Evolutionary conservation across 2,797 vertebrate species (phyloP).

Genomic region (Pogoniulus pusillus): DNA sequence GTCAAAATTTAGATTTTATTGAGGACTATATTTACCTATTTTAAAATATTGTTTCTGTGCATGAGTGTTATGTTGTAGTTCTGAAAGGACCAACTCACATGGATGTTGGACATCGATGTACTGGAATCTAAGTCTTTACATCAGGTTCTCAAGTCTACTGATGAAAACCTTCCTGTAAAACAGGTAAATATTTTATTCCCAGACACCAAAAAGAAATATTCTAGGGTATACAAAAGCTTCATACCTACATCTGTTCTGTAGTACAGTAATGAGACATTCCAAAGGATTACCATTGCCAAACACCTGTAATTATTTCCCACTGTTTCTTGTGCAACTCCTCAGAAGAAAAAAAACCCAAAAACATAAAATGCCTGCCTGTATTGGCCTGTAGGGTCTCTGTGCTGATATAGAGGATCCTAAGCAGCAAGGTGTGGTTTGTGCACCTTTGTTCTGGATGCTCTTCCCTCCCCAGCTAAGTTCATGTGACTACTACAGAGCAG

Average conservation of each 20-base stretch:
- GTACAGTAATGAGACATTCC: background rate
- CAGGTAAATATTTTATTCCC: background rate
- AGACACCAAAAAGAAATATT: background rate
- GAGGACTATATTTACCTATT: background rate
- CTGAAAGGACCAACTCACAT: background rate
- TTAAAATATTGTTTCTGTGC: background rate
- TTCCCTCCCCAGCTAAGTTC: background rate
- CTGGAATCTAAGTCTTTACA: background rate
- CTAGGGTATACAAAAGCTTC: background rate
- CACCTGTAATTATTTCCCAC: background rate
- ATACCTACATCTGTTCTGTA: background rate
- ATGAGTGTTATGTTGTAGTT: background rate
- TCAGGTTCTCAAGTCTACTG: background rate
- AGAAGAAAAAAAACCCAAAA: background rate
- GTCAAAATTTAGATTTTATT: background rate
- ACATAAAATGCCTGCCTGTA: background rate
- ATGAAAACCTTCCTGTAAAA: background rate
- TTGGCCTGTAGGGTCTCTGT: background rate
- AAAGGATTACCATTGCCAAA: background rate
- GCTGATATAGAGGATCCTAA: background rate
- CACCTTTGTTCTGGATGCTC: accelerated
- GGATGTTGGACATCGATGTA: background rate
- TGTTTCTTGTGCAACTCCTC: background rate
- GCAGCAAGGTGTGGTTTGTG: background rate
- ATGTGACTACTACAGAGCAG: background rate